phyloP scores from a whole-genome alignment of 1,140 invertebrate genomes.

The Sinella curviseta region DNA sequence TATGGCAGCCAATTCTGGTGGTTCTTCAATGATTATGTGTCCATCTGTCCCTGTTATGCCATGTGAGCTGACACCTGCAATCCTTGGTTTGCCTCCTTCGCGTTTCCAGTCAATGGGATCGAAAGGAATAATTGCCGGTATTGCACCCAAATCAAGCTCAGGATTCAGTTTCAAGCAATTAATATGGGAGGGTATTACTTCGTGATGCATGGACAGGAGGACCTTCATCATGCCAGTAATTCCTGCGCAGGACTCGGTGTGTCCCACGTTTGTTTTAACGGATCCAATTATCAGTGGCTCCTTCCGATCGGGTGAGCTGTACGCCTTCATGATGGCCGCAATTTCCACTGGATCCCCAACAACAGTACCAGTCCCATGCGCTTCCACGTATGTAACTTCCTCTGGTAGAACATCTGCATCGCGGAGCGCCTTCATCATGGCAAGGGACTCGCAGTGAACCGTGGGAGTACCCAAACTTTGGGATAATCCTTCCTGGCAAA shows the following conservation, averaged over 20 bases:
- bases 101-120: background rate
- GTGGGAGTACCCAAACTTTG: background rate
- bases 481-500: background rate
- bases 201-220: background rate
- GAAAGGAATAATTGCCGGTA: background rate
- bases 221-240: conserved; percentile 23
- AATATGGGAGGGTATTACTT: background rate
- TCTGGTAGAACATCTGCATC: background rate
- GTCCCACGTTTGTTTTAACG: conserved; percentile 16
- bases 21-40: conserved; percentile 38
- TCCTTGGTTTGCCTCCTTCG: background rate
- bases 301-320: background rate
- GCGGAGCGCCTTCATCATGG: background rate
- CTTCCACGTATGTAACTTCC: background rate
- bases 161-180: background rate
- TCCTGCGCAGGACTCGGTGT: conserved; percentile 10
- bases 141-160: background rate
- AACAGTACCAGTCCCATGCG: conserved; percentile 4
- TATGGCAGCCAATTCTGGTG: background rate
- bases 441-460: background rate
- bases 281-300: background rate
- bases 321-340: background rate
- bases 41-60: conserved; percentile 42
- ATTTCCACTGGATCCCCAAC: conserved; percentile 20
- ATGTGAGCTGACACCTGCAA: conserved; percentile 31